phyloP scores from a whole-genome alignment of 2,113 vertebrate species.

The Rhombomys opimus region DNA sequence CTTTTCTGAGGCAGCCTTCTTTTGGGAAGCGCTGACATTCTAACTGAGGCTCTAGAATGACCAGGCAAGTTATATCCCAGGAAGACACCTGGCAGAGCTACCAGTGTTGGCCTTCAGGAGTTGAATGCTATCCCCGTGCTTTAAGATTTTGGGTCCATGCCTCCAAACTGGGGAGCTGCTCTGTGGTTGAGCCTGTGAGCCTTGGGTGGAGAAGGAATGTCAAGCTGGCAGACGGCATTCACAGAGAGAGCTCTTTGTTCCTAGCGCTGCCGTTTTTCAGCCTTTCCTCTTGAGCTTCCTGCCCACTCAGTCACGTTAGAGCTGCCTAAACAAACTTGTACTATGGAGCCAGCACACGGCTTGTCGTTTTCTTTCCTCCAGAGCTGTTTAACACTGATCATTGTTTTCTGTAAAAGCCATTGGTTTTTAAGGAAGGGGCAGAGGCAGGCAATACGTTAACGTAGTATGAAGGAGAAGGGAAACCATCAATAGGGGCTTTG shows the following conservation, averaged over 20 bases:
- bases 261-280: slow-evolving; percentile 51
- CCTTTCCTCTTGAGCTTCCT: slow-evolving; percentile 51
- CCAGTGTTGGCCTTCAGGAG: neutral
- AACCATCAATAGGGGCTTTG: neutral
- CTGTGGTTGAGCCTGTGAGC: neutral
- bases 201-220: slow-evolving; percentile 27
- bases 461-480: neutral
- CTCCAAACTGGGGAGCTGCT: neutral
- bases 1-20: slow-evolving; percentile 1
- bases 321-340: slow-evolving; percentile 54
- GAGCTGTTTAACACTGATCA: slow-evolving; percentile 40
- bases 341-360: slow-evolving; percentile 41
- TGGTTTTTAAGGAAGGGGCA: slow-evolving; percentile 16
- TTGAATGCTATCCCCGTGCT: neutral
- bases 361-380: slow-evolving; percentile 16
- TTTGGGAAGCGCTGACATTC: neutral
- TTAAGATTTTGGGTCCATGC: neutral
- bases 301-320: slow-evolving; percentile 72
- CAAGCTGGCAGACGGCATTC: neutral
- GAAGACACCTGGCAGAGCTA: neutral
- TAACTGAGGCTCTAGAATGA: neutral
- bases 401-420: slow-evolving; percentile 37
- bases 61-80: neutral
- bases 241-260: slow-evolving; percentile 57
- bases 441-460: slow-evolving; percentile 40